Percentiles rank a stretch among this genome's conserved stretches.
Conservation (phyloP, 2,888 invertebrate genomes). For the Eledona agricola region DNA sequence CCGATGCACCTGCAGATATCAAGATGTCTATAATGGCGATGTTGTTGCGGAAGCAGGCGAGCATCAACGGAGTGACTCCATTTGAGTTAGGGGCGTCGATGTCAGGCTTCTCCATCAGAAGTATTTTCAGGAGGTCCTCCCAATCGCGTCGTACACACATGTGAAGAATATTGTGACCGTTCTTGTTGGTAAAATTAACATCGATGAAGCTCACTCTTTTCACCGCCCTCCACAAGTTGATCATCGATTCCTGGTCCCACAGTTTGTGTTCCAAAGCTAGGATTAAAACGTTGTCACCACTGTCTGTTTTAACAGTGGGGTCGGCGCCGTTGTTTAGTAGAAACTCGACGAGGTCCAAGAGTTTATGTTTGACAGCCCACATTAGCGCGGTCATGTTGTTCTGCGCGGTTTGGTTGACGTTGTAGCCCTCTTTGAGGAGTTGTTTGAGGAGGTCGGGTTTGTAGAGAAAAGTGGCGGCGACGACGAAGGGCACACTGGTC, state of each 20-base stretch:
- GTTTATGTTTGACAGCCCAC: slow-evolving; percentile 60
- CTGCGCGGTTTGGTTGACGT: slow-evolving; percentile 54
- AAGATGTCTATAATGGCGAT: slow-evolving; percentile 51
- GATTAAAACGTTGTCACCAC: slow-evolving; percentile 57
- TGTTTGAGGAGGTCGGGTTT: slow-evolving; percentile 55
- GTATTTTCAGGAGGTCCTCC: slow-evolving; percentile 53
- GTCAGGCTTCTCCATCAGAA: slow-evolving; percentile 53
- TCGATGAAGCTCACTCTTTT: slow-evolving; percentile 51
- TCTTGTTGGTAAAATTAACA: slow-evolving; percentile 56
- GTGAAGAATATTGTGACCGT: slow-evolving; percentile 59
- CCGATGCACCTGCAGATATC: slow-evolving; percentile 52
- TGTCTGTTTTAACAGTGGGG: slow-evolving; percentile 52
- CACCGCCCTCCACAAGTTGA: slow-evolving; percentile 57
- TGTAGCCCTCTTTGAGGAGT: slow-evolving; percentile 55
- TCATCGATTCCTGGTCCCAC: slow-evolving; percentile 60
- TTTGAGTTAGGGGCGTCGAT: slow-evolving; percentile 53
- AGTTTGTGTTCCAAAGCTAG: slow-evolving; percentile 56
- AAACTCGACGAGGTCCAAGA: slow-evolving; percentile 57
- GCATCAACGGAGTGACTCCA: slow-evolving; percentile 60
- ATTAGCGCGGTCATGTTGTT: slow-evolving; percentile 58
- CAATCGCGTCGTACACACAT: slow-evolving; percentile 60
- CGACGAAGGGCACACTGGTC: slow-evolving; percentile 48
- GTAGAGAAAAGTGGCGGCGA: slow-evolving; percentile 57
- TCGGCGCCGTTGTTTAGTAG: slow-evolving; percentile 59
- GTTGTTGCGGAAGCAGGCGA: slow-evolving; percentile 58